phyloP scores from a whole-genome alignment of 2,888 invertebrate genomes.

The Pachliopta kotzebuea region DNA sequence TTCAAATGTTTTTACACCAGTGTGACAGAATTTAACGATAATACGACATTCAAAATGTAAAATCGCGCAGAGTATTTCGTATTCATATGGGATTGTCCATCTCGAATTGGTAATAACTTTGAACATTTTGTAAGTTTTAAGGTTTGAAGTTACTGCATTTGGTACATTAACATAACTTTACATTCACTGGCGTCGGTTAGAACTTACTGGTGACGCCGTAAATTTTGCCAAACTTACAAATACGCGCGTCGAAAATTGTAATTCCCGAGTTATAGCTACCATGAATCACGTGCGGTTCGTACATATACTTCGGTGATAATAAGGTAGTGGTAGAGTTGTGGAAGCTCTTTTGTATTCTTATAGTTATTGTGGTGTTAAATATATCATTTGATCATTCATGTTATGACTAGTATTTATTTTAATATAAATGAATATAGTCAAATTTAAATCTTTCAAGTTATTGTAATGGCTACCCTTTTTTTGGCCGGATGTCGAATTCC shows the following conservation, averaged over 20 bases:
- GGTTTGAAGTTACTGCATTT: constrained; percentile 62
- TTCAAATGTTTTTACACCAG: not conserved
- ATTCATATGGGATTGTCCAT: constrained; percentile 46
- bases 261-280: constrained; percentile 66
- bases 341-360: not conserved
- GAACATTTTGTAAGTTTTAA: constrained; percentile 69
- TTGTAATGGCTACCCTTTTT: too few species aligned
- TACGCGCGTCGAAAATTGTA: constrained; percentile 63
- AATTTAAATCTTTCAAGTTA: not conserved
- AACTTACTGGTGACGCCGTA: constrained; percentile 72
- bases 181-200: constrained; percentile 68
- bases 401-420: not conserved
- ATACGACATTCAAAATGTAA: constrained; percentile 12
- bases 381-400: not conserved
- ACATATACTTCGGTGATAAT: constrained; percentile 24
- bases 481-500: too few species aligned
- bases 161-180: constrained; percentile 73
- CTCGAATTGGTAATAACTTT: constrained; percentile 56
- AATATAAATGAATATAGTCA: not conserved
- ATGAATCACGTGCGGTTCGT: constrained; percentile 47
- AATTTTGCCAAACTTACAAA: constrained; percentile 72
- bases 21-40: not conserved
- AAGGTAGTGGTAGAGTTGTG: constrained; percentile 13
- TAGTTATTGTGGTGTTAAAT: not conserved
- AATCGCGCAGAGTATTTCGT: constrained; percentile 31